Percentiles rank a stretch among this genome's conserved stretches.
phyloP scores from a whole-genome alignment of 2,888 invertebrate species.

The Nephrotoma guestfalica region DNA sequence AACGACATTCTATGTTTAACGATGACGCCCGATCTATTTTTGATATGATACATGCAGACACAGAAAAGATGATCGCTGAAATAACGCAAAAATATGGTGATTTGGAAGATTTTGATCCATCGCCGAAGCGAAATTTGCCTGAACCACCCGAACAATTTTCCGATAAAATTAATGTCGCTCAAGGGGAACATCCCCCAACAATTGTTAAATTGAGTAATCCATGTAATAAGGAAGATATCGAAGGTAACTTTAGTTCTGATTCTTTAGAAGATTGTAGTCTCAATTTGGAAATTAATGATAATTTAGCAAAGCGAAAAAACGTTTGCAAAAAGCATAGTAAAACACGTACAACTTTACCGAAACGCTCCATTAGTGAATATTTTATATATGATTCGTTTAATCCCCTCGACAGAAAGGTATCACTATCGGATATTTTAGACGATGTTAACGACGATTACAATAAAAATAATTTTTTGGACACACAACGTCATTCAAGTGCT shows the following conservation, averaged over 20 bases:
- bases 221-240: slow-evolving; percentile 10
- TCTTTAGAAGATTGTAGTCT: slow-evolving; percentile 58
- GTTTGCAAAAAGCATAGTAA: slow-evolving; percentile 34
- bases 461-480: slow-evolving; percentile 37
- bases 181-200: not conserved
- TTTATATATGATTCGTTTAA: slow-evolving; percentile 48
- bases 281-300: slow-evolving; percentile 36
- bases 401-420: slow-evolving; percentile 38
- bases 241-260: slow-evolving; percentile 61
- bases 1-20: slow-evolving; percentile 32
- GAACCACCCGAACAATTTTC: slow-evolving; percentile 9
- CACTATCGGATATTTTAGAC: slow-evolving; percentile 37
- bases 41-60: slow-evolving; percentile 46
- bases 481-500: slow-evolving; percentile 54
- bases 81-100: slow-evolving; percentile 49
- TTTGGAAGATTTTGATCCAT: slow-evolving; percentile 37
- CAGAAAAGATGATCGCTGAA: slow-evolving; percentile 50
- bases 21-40: slow-evolving; percentile 40
- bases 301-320: slow-evolving; percentile 10
- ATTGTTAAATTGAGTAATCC: slow-evolving; percentile 3
- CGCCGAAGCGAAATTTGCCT: slow-evolving; percentile 10
- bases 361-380: slow-evolving; percentile 61
- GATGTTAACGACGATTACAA: slow-evolving; percentile 21
- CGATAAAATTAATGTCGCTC: slow-evolving; percentile 7
- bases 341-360: slow-evolving; percentile 35